Percentiles rank a stretch among this genome's conserved stretches.
These are phyloP conservation scores for Eptesicus fuscus DNA, from an alignment of 2,113 vertebrate species.

Conservation along the genomic window DNA sequence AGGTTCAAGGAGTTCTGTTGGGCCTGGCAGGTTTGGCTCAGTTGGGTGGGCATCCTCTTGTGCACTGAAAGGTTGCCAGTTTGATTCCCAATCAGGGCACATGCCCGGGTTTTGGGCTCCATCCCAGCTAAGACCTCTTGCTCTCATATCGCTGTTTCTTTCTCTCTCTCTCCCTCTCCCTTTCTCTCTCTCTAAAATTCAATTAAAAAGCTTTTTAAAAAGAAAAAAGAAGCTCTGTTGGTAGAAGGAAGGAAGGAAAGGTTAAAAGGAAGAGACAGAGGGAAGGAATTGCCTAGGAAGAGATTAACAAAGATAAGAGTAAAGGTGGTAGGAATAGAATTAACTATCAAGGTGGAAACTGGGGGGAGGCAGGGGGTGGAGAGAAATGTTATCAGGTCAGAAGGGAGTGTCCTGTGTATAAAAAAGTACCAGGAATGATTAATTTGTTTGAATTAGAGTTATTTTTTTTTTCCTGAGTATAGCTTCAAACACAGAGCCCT, in stretches of 20 bases:
- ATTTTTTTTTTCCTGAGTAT: not conserved
- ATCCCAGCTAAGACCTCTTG: not conserved
- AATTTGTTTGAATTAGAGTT: not conserved
- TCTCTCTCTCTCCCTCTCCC: not conserved
- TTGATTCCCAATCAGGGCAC: not conserved
- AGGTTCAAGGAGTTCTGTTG: not conserved
- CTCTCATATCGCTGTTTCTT: not conserved
- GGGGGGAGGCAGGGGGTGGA: too few relatives aligned
- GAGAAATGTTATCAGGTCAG: not conserved
- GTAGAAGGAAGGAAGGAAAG: not conserved
- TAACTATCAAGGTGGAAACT: not conserved
- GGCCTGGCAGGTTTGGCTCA: not conserved
- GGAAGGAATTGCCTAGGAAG: not conserved
- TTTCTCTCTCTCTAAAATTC: not conserved
- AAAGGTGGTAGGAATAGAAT: not conserved
- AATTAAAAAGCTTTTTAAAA: not conserved
- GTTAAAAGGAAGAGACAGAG: not conserved
- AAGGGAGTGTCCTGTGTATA: not conserved
- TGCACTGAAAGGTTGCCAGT: not conserved
- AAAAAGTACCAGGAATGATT: not conserved
- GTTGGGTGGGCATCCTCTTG: not conserved
- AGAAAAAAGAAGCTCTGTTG: not conserved
- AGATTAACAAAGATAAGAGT: not conserved
- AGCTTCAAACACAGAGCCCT: not conserved
- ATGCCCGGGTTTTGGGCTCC: not conserved